Evolutionary conservation across 2,888 invertebrate genomes (phyloP), one percentile per base, ranked within the genome.

Genomic region (Lingula anatina): DNA sequence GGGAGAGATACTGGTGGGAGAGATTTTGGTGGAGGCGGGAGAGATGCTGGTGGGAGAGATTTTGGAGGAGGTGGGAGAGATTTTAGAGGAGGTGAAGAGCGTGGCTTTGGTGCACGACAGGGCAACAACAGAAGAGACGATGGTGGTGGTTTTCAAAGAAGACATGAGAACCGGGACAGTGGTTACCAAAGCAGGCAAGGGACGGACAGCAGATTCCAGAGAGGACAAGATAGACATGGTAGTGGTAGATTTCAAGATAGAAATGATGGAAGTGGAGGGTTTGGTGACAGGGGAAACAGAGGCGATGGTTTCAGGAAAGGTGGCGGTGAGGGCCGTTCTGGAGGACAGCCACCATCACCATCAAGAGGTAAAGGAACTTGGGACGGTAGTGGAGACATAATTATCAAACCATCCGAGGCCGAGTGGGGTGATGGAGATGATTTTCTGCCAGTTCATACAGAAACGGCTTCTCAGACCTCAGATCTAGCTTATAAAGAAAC

Each of bases 1-100:
- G 44, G 47, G 9, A 44, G 38, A 5, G 20, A 28, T 36, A 27
- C 28, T 12, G 23, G 18, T 21, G 38, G 48, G 38, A 47, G 44
- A 24, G 36, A 36, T 44, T 31, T 28, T 35, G 43, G 38, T 47
- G 5, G 40, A 5, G 21, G 35, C 20, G 46, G 26, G 9, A 28
- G 39, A 28, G 36, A 42, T 35, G 47, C 54, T 47, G 51, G 52
- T 28, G 37, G 47, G 4, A 46, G 46, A 12, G 56, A 56, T 39
- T 42, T 49, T 44, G 50, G 53, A 46, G 51, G 58, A 15, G 42
- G 47, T 3, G 44, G 18, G 35, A 24, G 26, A 26, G 38, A 42
- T 9, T 12, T 26, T 36, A 45, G 27, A 9, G 47, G 48, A 12
- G 54, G 47, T 46, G 42, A 31, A 15, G 25, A 28, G 43, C 44